Conservation (phyloP, 2,797 vertebrate species). For the Poecile montanus region DNA sequence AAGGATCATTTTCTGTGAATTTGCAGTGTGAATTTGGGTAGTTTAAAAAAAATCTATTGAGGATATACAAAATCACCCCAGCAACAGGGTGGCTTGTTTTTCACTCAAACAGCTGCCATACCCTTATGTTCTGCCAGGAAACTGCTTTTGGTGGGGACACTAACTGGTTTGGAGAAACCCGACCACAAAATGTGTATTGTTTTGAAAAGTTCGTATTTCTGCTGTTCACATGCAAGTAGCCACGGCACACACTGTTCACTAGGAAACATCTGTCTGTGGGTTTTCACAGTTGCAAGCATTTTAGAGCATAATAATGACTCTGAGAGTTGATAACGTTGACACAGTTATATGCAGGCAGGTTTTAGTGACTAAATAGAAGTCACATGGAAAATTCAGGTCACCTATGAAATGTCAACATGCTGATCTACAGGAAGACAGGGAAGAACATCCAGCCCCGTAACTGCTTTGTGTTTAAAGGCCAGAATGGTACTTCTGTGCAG, state of each 20-base stretch:
- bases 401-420: not conserved
- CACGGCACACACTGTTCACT: not conserved
- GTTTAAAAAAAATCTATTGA: not conserved
- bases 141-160: slow-evolving; percentile 32
- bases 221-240: slow-evolving; percentile 11
- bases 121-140: slow-evolving; percentile 32
- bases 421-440: slow-evolving; percentile 33
- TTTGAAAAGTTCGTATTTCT: slow-evolving; percentile 52
- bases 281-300: slow-evolving; percentile 56
- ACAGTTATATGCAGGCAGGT: not conserved
- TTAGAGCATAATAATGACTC: slow-evolving; percentile 28
- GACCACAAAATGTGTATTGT: slow-evolving; percentile 34
- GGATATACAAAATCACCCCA: not conserved
- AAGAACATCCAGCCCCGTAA: not conserved
- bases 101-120: not conserved
- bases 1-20: not conserved
- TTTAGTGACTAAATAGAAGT: not conserved
- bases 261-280: slow-evolving; percentile 69
- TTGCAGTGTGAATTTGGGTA: not conserved
- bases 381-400: not conserved
- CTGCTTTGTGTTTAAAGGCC: not conserved
- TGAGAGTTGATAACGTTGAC: slow-evolving; percentile 18
- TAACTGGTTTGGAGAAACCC: slow-evolving; percentile 2
- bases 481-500: not conserved
- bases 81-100: not conserved